Evolutionary conservation across 2,797 vertebrate genomes (phyloP), one percentile per base, ranked within the genome.

Genomic region (Danio albolineatus): DNA sequence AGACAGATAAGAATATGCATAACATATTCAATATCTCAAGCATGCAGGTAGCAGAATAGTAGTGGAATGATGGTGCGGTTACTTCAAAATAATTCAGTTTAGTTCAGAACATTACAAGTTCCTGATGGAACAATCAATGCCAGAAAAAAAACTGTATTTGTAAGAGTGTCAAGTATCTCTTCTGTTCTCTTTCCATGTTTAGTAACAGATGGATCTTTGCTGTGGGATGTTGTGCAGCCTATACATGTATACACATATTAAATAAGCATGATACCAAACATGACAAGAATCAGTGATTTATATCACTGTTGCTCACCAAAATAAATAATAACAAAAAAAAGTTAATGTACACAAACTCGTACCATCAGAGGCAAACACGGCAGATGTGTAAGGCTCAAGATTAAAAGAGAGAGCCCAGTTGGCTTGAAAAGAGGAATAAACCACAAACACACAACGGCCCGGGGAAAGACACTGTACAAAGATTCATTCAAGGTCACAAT

Each of bases 321-420:
- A 13, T 57, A 56, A 39, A 28, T 28, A 28, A 1, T 28, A 28
- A 3, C 28, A 28, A 1, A 28, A 28, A 28, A n/a, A 3, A n/a
- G n/a, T 28, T 10, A 8, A 6, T 16, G 14, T 76, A 41, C 46
- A 72, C 54, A 77, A 41, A 69, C 44, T 70, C 79, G 78, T 28
- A 80, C 39, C 54, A 73, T 61, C 65, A 80, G 64, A 74, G 65
- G 56, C 17, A 56, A 72, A 71, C 46, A 43, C 19, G 2, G 72
- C 53, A 78, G 64, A 72, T 43, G 19, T 54, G 28, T 38, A 1
- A 44, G 39, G 84, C 62, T 43, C 80, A 36, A 84, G 84, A 88
- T 89, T 78, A 88, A 86, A 87, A 64, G 54, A 70, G 77, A 78
- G 79, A 78, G 81, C 49, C 69, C 62, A 81, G 78, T 6, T 1